Conservation (phyloP, 2,797 vertebrate species). For the Furcifer pardalis region DNA sequence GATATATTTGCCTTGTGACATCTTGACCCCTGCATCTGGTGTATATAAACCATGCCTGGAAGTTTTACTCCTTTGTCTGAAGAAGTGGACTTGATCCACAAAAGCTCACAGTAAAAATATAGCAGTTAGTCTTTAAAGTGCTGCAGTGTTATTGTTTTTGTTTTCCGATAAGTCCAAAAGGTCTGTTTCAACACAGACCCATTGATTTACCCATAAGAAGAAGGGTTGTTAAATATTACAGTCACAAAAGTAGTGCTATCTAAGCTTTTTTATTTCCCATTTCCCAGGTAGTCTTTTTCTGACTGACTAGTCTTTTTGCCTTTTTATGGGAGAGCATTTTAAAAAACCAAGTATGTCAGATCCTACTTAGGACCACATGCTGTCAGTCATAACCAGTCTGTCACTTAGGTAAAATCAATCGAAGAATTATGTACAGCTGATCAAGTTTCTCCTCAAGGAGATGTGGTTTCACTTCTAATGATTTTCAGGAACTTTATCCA, state of each 20-base stretch:
- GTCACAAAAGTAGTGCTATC: too few species aligned
- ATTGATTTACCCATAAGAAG: neutral
- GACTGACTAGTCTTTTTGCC: conserved; percentile 16
- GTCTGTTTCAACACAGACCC: neutral
- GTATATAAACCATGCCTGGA: too few species aligned
- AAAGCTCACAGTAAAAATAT: too few species aligned
- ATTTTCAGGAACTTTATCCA: conserved; percentile 54
- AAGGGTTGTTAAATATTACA: too few species aligned
- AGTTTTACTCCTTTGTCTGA: too few species aligned
- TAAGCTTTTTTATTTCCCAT: too few species aligned
- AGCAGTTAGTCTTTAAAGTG: too few species aligned
- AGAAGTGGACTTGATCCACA: too few species aligned
- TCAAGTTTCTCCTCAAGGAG: conserved; percentile 38
- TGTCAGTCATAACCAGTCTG: conserved; percentile 15
- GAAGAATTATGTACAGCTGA: conserved; percentile 17
- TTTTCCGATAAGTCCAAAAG: neutral
- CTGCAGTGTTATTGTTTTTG: too few species aligned
- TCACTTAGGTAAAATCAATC: neutral
- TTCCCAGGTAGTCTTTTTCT: neutral
- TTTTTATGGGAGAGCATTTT: neutral
- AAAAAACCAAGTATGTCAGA: conserved; percentile 7
- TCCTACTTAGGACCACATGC: conserved; percentile 24
- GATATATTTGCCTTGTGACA: too few species aligned
- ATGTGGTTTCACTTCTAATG: conserved; percentile 45
- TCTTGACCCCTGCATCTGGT: too few species aligned